Evolutionary conservation across 2,888 invertebrate species (phyloP), one percentile per base, ranked within the genome.

Genomic region (Yponomeuta malinellus): DNA sequence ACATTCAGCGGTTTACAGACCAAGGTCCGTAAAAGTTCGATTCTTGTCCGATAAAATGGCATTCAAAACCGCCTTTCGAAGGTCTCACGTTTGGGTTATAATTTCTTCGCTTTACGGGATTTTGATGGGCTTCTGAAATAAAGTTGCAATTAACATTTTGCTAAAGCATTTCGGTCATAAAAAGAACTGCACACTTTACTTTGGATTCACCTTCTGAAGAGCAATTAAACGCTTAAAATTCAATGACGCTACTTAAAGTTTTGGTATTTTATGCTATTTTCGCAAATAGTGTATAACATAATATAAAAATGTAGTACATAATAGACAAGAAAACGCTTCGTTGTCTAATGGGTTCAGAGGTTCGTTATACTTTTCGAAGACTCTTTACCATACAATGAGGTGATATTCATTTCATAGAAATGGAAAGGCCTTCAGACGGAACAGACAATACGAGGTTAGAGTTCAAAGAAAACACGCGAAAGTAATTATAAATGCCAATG

Each of bases 391-490:
- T 23, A 33, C 33, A 23, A 64, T 12, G 10, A 10, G 10, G 33
- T 37, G 43, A 43, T 52, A 66, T 0, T 6, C 43, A 43, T 68
- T 31, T 68, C 31, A 37, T 69, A 12, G 71, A 71, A 71, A 71
- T 69, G 65, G 70, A 71, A 69, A 71, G 63, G 71, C 48, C 59
- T 63, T 59, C 52, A 15, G 15, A 23, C 23, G 8, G 9, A 8
- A 52, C 37, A n/a, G 15, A 43, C 52, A 68, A 68, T 68, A 29
- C 23, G 15, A 29, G 52, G 68, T 52, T 31, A 68, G 37, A 68
- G 68, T 68, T 59, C 68, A 68, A 52, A 68, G 37, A 12, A 66
- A 68, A 68, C 68, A 68, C 48, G 68, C 68, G 48, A 68, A 3
- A n/a, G 68, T n/a, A 43, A 67, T 29, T 31, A 65, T 15, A 65